Conservation (phyloP, 2,888 invertebrate genomes). For the Heteropelma amictum region DNA sequence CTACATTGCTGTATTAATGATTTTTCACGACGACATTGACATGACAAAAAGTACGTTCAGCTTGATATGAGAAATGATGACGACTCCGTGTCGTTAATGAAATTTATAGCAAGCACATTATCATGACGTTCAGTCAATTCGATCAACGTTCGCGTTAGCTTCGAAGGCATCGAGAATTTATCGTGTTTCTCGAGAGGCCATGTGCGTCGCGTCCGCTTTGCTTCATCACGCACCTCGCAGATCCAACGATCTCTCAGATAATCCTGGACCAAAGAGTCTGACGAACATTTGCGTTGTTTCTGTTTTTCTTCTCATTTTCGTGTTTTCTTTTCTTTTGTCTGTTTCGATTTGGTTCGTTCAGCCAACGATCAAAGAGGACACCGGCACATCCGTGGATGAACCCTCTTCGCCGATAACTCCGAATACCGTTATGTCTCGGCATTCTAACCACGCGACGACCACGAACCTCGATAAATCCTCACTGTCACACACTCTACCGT, state of each 20-base stretch:
- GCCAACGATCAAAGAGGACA: constrained; percentile 68
- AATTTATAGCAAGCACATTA: too few relatives aligned
- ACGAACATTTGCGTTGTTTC: too few relatives aligned
- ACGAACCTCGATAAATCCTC: constrained; percentile 63
- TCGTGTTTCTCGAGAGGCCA: too few relatives aligned
- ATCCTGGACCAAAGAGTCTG: background rate
- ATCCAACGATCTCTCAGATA: background rate
- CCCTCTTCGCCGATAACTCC: constrained; percentile 61
- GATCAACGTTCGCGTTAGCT: too few relatives aligned
- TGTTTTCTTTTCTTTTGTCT: constrained; percentile 55
- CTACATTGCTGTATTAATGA: too few relatives aligned
- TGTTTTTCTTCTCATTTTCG: too few relatives aligned
- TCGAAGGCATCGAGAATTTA: too few relatives aligned
- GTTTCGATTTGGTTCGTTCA: constrained; percentile 66
- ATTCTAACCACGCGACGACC: constrained; percentile 57
- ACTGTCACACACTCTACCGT: constrained; percentile 67
- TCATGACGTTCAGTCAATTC: too few relatives aligned
- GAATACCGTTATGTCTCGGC: constrained; percentile 49
- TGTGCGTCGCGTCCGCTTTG: constrained; percentile 13
- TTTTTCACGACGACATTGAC: too few relatives aligned
- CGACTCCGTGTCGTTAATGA: too few relatives aligned
- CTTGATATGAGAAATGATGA: too few relatives aligned
- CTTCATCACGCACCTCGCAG: background rate
- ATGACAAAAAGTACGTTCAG: too few relatives aligned
- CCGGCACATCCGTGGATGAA: constrained; percentile 72